Percentiles rank a stretch among this genome's conserved stretches.
Conservation (phyloP, 2,797 vertebrate genomes). For the Coilia nasus region DNA sequence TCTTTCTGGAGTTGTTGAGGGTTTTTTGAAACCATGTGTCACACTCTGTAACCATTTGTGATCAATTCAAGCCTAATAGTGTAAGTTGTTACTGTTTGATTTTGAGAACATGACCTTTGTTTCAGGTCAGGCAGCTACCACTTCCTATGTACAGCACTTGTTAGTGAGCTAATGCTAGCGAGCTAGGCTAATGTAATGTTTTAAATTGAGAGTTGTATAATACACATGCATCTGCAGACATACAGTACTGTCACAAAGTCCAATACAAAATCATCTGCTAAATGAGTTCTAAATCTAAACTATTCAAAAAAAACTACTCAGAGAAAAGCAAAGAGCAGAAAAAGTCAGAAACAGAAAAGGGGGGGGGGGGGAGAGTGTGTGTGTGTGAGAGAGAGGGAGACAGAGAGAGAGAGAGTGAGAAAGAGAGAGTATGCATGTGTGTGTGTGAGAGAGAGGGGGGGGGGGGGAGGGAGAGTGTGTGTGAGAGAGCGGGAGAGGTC, state of each 20-base stretch:
- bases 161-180: too few species aligned
- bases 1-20: too few species aligned
- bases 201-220: not conserved
- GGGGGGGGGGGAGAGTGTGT: not conserved
- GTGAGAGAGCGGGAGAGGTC: constrained; percentile 68
- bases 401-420: constrained; percentile 24
- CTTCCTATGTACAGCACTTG: too few species aligned
- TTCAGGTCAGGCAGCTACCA: too few species aligned
- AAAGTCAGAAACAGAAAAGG: constrained; percentile 29
- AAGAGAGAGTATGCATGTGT: constrained; percentile 26
- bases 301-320: constrained; percentile 22
- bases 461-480: constrained; percentile 65
- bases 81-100: too few species aligned
- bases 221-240: not conserved
- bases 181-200: too few species aligned
- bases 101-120: too few species aligned
- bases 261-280: not conserved
- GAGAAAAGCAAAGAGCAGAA: not conserved
- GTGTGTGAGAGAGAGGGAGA: constrained; percentile 51
- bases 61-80: too few species aligned
- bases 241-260: not conserved
- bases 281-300: not conserved
- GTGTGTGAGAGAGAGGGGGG: constrained; percentile 65
- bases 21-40: too few species aligned
- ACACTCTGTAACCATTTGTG: too few species aligned